These are phyloP conservation scores for Trypoxylus dichotomus DNA, from an alignment of 1,140 invertebrate genomes.

Conservation along the genomic window DNA sequence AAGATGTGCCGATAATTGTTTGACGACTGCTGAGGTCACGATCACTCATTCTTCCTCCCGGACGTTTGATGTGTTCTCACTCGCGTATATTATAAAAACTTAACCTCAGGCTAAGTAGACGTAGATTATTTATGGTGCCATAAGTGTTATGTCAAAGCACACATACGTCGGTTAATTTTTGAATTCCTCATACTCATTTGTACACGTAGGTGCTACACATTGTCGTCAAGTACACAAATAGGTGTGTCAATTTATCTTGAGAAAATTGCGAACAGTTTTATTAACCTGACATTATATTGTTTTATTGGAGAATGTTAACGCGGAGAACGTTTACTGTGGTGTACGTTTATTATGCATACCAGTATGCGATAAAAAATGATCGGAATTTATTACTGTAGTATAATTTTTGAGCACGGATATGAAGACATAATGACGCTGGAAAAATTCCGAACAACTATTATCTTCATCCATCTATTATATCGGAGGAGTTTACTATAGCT, in stretches of 20 bases:
- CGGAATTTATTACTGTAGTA: too few species aligned
- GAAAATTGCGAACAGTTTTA: neutral
- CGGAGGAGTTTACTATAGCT: too few species aligned
- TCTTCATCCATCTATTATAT: too few species aligned
- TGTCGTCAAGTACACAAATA: neutral
- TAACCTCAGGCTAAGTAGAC: neutral
- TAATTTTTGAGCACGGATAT: too few species aligned
- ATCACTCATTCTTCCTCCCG: neutral
- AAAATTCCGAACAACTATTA: too few species aligned
- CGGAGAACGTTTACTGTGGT: too few species aligned
- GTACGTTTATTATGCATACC: too few species aligned
- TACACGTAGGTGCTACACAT: neutral
- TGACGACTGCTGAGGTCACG: neutral
- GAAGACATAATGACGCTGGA: too few species aligned
- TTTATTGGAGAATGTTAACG: neutral
- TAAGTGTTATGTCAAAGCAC: slow-evolving; percentile 18
- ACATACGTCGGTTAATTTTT: slow-evolving; percentile 1
- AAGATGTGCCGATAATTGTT: slow-evolving; percentile 13
- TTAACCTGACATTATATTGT: neutral
- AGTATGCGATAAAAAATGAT: too few species aligned
- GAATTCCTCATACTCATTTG: neutral
- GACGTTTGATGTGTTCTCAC: neutral
- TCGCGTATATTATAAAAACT: neutral
- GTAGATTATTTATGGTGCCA: neutral
- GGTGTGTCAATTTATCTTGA: slow-evolving; percentile 13